phyloP scores from a whole-genome alignment of 2,888 invertebrate genomes.

The Tetragonula carbonaria region DNA sequence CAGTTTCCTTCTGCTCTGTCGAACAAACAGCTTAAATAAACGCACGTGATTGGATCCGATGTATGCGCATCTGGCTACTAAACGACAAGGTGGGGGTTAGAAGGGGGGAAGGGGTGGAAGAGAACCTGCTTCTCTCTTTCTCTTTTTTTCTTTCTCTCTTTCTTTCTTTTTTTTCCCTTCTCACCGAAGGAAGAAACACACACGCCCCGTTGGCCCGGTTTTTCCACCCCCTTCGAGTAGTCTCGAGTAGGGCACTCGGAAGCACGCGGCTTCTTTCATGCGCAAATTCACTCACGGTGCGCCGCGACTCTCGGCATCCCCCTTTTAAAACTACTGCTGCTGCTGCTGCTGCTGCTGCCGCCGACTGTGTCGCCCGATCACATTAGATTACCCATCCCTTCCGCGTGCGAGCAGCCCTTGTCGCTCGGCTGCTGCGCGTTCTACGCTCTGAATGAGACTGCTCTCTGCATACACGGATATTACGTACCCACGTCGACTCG shows the following conservation, averaged over 20 bases:
- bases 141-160: slow-evolving; percentile 31
- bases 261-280: slow-evolving; percentile 57
- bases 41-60: slow-evolving; percentile 77
- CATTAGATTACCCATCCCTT: slow-evolving; percentile 66
- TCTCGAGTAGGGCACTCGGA: slow-evolving; percentile 60
- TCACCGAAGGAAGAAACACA: slow-evolving; percentile 20
- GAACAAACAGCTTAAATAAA: slow-evolving; percentile 78
- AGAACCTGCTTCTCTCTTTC: slow-evolving; percentile 7
- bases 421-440: slow-evolving; percentile 36
- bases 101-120: neutral
- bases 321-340: slow-evolving; percentile 39
- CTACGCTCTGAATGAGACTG: slow-evolving; percentile 9
- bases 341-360: slow-evolving; percentile 37
- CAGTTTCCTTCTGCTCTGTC: slow-evolving; percentile 57
- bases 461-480: slow-evolving; percentile 32
- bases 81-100: slow-evolving; percentile 50
- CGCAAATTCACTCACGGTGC: slow-evolving; percentile 65
- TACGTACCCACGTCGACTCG: neutral
- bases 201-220: slow-evolving; percentile 45
- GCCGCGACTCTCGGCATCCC: slow-evolving; percentile 52
- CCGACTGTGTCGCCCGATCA: slow-evolving; percentile 64
- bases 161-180: slow-evolving; percentile 11
- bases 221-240: slow-evolving; percentile 51
- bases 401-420: slow-evolving; percentile 21
- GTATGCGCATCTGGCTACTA: slow-evolving; percentile 80